Conservation (phyloP, 2,888 invertebrate species). For the Xanthia icteritia region DNA sequence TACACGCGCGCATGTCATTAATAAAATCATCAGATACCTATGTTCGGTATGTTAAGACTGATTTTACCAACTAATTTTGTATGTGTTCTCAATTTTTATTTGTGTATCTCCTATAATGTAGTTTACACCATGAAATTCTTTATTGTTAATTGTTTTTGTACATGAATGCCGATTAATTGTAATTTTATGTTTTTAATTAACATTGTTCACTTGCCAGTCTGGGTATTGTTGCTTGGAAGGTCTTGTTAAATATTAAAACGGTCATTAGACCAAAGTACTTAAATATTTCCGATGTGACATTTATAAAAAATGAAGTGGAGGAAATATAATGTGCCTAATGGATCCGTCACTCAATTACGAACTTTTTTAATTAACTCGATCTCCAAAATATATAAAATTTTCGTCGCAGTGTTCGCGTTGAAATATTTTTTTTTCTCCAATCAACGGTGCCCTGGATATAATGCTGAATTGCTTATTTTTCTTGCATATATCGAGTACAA, state of each 20-base stretch:
- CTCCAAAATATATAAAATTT: constrained; percentile 54
- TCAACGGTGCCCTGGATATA: constrained; percentile 57
- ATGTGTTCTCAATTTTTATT: constrained; percentile 75
- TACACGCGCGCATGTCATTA: constrained; percentile 71
- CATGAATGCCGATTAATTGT: constrained; percentile 57
- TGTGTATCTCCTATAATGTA: constrained; percentile 66
- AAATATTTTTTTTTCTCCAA: constrained; percentile 53
- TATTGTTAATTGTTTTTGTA: constrained; percentile 60
- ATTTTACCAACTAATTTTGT: constrained; percentile 76
- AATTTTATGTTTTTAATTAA: constrained; percentile 60
- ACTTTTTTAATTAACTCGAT: constrained; percentile 69
- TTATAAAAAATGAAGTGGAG: constrained; percentile 45
- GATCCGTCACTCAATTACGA: constrained; percentile 63
- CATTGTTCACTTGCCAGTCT: constrained; percentile 57
- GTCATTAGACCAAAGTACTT: constrained; percentile 55
- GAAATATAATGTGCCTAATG: constrained; percentile 59
- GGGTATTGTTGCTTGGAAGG: constrained; percentile 58
- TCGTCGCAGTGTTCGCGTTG: constrained; percentile 34
- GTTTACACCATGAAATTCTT: constrained; percentile 48
- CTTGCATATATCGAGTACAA: constrained; percentile 57
- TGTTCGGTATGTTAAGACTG: constrained; percentile 81
- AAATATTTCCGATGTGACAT: constrained; percentile 45
- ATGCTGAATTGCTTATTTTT: constrained; percentile 61
- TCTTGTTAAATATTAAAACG: constrained; percentile 25
- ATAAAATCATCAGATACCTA: constrained; percentile 62